Evolutionary conservation across 2,113 vertebrate genomes (phyloP).

Genomic region (Carassius auratus): DNA sequence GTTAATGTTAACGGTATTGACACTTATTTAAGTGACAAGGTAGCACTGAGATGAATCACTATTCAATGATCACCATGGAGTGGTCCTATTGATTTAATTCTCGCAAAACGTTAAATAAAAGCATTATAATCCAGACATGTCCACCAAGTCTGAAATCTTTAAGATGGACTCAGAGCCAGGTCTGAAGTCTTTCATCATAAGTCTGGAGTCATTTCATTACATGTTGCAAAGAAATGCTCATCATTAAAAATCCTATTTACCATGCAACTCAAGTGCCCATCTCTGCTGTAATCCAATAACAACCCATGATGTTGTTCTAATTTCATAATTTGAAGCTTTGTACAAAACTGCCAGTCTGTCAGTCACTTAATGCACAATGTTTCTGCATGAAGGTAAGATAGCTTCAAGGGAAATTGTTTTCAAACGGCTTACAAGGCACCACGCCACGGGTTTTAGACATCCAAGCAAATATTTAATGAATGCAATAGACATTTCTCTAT

Average conservation of each 20-base stretch:
- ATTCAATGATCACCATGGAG: too few species aligned
- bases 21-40: background rate
- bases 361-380: background rate
- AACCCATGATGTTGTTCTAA: slow-evolving; percentile 1
- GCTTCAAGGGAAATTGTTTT: background rate
- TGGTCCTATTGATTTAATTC: slow-evolving; percentile 2
- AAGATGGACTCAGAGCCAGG: too few species aligned
- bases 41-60: slow-evolving; percentile 9
- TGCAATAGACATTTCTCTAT: too few species aligned
- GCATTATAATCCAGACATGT: too few species aligned
- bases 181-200: too few species aligned
- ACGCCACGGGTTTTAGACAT: background rate
- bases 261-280: too few species aligned
- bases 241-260: too few species aligned
- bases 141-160: too few species aligned
- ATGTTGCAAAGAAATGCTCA: too few species aligned
- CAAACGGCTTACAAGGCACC: too few species aligned
- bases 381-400: background rate
- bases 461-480: background rate
- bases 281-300: background rate
- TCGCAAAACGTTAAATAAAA: slow-evolving; percentile 16
- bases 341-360: background rate
- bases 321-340: background rate
- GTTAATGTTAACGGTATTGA: too few species aligned
- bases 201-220: too few species aligned